phyloP scores from a whole-genome alignment of 2,888 invertebrate genomes.

The Pegoplata infirma region DNA sequence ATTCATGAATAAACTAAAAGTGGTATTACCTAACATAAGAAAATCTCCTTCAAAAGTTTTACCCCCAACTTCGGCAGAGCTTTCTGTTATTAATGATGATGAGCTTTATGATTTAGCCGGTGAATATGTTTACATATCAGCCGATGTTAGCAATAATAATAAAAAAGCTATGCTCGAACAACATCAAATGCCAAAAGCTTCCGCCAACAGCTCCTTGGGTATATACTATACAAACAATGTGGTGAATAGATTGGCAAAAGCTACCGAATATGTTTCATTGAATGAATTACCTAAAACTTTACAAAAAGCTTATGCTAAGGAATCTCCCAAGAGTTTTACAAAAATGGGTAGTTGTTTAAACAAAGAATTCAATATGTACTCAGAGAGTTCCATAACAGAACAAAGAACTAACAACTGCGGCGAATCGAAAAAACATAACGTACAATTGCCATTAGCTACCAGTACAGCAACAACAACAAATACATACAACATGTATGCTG shows the following conservation, averaged over 20 bases:
- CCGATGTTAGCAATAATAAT: conserved; percentile 88
- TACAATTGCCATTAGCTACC: conserved; percentile 54
- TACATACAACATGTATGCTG: conserved; percentile 75
- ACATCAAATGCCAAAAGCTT: conserved; percentile 63
- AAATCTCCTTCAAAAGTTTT: conserved; percentile 80
- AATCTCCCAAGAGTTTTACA: conserved; percentile 60
- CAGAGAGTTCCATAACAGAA: conserved; percentile 58
- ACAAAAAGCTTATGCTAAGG: conserved; percentile 67
- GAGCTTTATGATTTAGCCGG: conserved; percentile 79
- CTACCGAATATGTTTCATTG: conserved; percentile 86
- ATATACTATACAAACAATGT: conserved; percentile 84
- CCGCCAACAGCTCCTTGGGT: conserved; percentile 70
- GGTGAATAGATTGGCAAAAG: conserved; percentile 71
- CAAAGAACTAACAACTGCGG: conserved; percentile 67
- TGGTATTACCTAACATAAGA: conserved; percentile 81
- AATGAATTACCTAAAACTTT: conserved; percentile 85
- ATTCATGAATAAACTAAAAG: conserved; percentile 85
- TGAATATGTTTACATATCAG: conserved; percentile 92
- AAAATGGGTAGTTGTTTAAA: conserved; percentile 52
- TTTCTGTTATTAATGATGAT: conserved; percentile 78
- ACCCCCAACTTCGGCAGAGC: conserved; percentile 70
- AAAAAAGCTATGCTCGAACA: conserved; percentile 59
- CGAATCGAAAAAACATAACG: conserved; percentile 66
- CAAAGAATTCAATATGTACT: background rate
- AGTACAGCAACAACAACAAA: conserved; percentile 47